Evolutionary conservation across 2,797 vertebrate genomes (phyloP).

Genomic region (Crocidura indochinensis): DNA sequence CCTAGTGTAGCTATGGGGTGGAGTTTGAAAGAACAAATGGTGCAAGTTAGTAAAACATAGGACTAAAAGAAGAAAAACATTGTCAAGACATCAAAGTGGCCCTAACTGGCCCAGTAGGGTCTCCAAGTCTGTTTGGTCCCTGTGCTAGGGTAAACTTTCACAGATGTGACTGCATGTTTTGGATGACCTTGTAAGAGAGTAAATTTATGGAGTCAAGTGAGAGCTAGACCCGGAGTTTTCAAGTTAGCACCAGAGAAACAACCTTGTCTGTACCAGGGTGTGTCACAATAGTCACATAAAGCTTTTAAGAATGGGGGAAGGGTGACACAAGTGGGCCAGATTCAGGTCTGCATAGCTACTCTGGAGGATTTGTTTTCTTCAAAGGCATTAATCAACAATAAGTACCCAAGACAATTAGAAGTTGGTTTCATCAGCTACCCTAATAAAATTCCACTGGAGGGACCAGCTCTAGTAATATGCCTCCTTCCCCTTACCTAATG

Average conservation of each 20-base stretch:
- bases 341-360: not conserved
- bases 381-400: not conserved
- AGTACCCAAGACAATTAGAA: not conserved
- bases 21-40: slow-evolving; percentile 67
- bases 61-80: slow-evolving; percentile 66
- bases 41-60: slow-evolving; percentile 61
- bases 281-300: not conserved
- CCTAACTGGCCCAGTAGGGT: slow-evolving; percentile 35
- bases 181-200: slow-evolving; percentile 18
- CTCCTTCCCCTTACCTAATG: not conserved
- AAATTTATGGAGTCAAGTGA: slow-evolving; percentile 20
- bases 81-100: slow-evolving; percentile 69
- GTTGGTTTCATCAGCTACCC: not conserved
- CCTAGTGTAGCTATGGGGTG: not conserved
- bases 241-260: slow-evolving; percentile 43
- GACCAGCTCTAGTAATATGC: not conserved
- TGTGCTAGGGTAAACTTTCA: slow-evolving; percentile 60
- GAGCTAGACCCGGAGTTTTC: slow-evolving; percentile 19
- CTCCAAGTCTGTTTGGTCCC: not conserved
- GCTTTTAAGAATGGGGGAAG: not conserved
- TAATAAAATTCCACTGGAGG: not conserved
- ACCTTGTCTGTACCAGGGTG: not conserved
- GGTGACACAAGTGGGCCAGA: too few relatives aligned
- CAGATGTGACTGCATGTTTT: slow-evolving; percentile 60
- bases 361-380: not conserved